A percentile compares a stretch with the other conserved stretches of the same genome.
Conservation (phyloP, 2,888 invertebrate species). For the Phyto melanocephala region DNA sequence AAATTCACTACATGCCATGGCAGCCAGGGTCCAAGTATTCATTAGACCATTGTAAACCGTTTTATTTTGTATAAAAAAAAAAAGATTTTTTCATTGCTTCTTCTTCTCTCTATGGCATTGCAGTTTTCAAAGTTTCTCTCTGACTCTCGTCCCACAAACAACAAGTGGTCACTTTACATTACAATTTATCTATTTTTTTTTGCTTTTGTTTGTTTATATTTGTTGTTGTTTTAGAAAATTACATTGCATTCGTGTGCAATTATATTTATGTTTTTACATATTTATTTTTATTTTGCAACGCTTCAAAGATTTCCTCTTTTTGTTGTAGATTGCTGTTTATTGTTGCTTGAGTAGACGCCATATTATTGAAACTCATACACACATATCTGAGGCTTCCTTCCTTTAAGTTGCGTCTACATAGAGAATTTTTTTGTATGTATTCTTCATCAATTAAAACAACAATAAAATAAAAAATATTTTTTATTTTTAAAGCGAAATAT, state of each 20-base stretch:
- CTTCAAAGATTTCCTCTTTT: constrained; percentile 49
- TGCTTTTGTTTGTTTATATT: constrained; percentile 23
- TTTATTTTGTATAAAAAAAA: background rate
- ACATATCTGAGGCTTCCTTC: constrained; percentile 62
- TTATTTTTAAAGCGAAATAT: background rate
- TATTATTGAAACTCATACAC: background rate
- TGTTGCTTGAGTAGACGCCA: constrained; percentile 19
- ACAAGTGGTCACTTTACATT: constrained; percentile 55
- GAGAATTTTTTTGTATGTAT: constrained; percentile 20
- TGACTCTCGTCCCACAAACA: too few relatives aligned
- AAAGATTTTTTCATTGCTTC: background rate
- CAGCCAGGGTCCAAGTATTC: background rate
- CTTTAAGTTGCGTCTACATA: constrained; percentile 27
- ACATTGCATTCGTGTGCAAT: constrained; percentile 62
- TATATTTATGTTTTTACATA: constrained; percentile 54
- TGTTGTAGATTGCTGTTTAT: constrained; percentile 4
- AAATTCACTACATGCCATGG: constrained; percentile 19
- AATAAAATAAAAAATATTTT: background rate
- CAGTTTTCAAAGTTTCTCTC: constrained; percentile 19
- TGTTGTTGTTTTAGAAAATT: constrained; percentile 51
- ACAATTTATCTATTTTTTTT: background rate
- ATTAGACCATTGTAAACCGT: constrained; percentile 26
- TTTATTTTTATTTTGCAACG: constrained; percentile 36
- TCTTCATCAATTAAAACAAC: background rate
- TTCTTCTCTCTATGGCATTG: background rate